phyloP scores from a whole-genome alignment of 2,888 invertebrate genomes.

The Ophioninae sp. region DNA sequence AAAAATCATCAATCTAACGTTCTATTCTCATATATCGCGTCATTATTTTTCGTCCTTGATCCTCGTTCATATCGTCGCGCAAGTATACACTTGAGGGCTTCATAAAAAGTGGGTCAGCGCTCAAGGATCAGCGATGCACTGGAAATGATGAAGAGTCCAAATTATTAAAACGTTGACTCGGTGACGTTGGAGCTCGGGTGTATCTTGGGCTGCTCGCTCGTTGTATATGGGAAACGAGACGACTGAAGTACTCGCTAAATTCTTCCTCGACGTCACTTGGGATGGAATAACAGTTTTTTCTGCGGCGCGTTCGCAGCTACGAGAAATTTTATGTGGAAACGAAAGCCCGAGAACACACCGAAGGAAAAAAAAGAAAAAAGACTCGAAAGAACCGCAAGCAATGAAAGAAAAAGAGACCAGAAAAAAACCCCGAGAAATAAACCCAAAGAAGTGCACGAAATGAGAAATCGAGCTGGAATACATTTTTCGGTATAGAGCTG shows the following conservation, averaged over 20 bases:
- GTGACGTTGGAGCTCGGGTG: constrained; percentile 27
- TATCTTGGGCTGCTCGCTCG: constrained; percentile 16
- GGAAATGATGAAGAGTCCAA: constrained; percentile 16
- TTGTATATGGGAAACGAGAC: constrained; percentile 41
- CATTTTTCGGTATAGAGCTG: background rate
- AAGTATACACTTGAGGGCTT: constrained; percentile 5
- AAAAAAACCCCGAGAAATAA: constrained; percentile 23
- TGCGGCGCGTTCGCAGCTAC: constrained; percentile 11
- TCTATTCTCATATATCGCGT: constrained; percentile 6
- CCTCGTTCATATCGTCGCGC: constrained; percentile 9
- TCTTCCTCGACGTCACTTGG: constrained; percentile 27
- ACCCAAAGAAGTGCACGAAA: constrained; percentile 22
- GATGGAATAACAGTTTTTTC: constrained; percentile 46
- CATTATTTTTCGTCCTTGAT: constrained; percentile 32
- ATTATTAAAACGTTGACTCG: constrained; percentile 39
- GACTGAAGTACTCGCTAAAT: constrained; percentile 16
- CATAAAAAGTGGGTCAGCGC: constrained; percentile 29
- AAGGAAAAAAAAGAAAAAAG: constrained; percentile 29
- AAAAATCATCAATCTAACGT: background rate
- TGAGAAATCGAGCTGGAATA: constrained; percentile 41
- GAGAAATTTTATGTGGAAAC: constrained; percentile 22
- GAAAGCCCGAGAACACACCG: constrained; percentile 6
- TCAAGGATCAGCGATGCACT: background rate
- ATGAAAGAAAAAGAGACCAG: constrained; percentile 7
- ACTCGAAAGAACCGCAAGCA: background rate